These are phyloP conservation scores for Sardina pilchardus DNA, from an alignment of 2,113 vertebrate species.

Conservation along the genomic window DNA sequence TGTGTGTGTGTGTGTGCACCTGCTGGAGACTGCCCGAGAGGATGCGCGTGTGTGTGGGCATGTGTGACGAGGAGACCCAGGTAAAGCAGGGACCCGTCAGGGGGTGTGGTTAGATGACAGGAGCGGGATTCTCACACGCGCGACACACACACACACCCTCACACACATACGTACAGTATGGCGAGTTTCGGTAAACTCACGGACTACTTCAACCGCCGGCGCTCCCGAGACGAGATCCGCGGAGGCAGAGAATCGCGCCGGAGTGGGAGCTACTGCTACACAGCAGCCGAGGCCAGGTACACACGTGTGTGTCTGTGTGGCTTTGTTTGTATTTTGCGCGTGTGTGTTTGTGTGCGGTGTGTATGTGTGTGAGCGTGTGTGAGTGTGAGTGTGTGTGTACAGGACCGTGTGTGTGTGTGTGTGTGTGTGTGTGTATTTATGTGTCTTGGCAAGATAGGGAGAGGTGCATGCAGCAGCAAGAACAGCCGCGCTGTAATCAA, in stretches of 20 bases:
- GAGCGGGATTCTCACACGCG: not conserved
- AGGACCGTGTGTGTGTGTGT: not conserved
- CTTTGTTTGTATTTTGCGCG: not conserved
- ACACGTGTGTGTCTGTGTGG: not conserved
- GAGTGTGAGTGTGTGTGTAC: not conserved
- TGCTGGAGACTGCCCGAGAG: slow-evolving; percentile 27
- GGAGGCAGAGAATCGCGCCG: slow-evolving; percentile 72
- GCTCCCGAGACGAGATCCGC: slow-evolving; percentile 84
- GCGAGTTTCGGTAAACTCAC: slow-evolving; percentile 91
- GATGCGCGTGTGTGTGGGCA: slow-evolving; percentile 29
- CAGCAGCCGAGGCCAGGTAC: slow-evolving; percentile 87
- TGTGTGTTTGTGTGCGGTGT: not conserved
- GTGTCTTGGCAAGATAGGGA: not conserved
- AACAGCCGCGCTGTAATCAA: not conserved
- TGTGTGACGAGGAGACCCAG: slow-evolving; percentile 43
- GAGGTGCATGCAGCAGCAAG: not conserved
- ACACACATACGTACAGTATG: slow-evolving; percentile 64
- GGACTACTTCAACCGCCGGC: slow-evolving; percentile 87
- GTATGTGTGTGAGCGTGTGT: not conserved
- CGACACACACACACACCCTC: not conserved
- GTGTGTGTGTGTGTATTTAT: not conserved
- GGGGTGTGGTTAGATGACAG: slow-evolving; percentile 9
- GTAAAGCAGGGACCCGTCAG: not conserved
- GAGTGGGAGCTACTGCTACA: slow-evolving; percentile 86
- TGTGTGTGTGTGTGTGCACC: not conserved